Conservation (phyloP, 2,888 invertebrate genomes). For the Leucophora obtusa region DNA sequence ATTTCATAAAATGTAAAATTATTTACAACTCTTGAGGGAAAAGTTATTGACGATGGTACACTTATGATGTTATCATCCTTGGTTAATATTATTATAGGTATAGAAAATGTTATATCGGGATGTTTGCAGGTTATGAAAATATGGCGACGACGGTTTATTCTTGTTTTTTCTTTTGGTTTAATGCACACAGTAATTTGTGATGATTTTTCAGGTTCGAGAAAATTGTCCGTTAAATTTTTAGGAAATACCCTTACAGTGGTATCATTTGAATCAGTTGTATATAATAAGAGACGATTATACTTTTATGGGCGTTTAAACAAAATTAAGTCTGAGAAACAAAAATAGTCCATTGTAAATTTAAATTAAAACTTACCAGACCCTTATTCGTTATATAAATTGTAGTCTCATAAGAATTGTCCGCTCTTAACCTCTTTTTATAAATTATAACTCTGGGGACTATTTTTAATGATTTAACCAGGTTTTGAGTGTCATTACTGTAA, state of each 20-base stretch:
- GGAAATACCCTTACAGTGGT: conserved; percentile 64
- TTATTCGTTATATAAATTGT: conserved; percentile 57
- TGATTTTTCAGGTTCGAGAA: conserved; percentile 68
- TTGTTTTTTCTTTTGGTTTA: conserved; percentile 29
- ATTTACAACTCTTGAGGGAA: conserved; percentile 64
- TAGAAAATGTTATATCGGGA: conserved; percentile 71
- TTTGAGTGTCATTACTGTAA: conserved; percentile 36
- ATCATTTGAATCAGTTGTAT: conserved; percentile 68
- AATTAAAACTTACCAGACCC: conserved; percentile 60
- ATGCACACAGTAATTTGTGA: conserved; percentile 67
- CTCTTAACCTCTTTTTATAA: conserved; percentile 52
- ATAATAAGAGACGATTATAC: conserved; percentile 68
- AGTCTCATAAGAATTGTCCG: conserved; percentile 47
- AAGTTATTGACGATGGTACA: conserved; percentile 26
- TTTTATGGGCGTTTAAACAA: conserved; percentile 33
- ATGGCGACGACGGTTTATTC: conserved; percentile 69
- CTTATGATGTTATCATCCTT: conserved; percentile 7
- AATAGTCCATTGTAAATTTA: too few relatives aligned
- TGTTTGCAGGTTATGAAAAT: conserved; percentile 70
- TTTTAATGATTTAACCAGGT: conserved; percentile 54
- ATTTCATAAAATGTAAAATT: conserved; percentile 69
- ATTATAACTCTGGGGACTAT: conserved; percentile 64
- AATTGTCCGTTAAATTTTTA: conserved; percentile 61
- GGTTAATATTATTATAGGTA: conserved; percentile 69
- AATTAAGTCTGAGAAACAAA: too few relatives aligned